These are phyloP conservation scores for Zygothrica quintamaculata DNA, from an alignment of 2,888 invertebrate species.

Conservation along the genomic window DNA sequence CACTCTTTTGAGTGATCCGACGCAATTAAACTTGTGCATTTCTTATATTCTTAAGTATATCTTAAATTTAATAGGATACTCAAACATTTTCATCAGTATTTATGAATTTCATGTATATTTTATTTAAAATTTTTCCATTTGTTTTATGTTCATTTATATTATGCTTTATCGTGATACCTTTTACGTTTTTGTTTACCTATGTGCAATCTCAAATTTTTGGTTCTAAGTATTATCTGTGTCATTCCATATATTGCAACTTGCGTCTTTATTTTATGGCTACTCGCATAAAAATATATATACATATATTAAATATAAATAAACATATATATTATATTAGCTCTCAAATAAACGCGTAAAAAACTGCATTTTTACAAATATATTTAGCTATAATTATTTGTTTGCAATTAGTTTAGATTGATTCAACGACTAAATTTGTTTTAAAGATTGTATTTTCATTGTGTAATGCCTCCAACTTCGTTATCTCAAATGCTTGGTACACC, in stretches of 20 bases:
- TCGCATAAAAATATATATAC: slow-evolving; percentile 61
- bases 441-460: slow-evolving; percentile 89
- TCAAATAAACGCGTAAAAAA: slow-evolving; percentile 74
- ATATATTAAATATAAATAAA: slow-evolving; percentile 59
- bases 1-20: slow-evolving; percentile 39
- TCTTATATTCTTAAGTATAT: slow-evolving; percentile 42
- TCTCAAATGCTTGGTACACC: slow-evolving; percentile 94
- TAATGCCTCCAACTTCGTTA: slow-evolving; percentile 88
- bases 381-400: slow-evolving; percentile 7
- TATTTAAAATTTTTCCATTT: slow-evolving; percentile 23
- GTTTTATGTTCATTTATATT: slow-evolving; percentile 26
- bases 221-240: slow-evolving; percentile 66
- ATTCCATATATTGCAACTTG: slow-evolving; percentile 55
- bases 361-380: slow-evolving; percentile 67
- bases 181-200: slow-evolving; percentile 27
- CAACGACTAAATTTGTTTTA: slow-evolving; percentile 91
- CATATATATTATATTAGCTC: slow-evolving; percentile 59
- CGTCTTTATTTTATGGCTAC: slow-evolving; percentile 20
- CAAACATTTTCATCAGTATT: slow-evolving; percentile 26
- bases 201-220: slow-evolving; percentile 62
- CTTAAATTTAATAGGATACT: slow-evolving; percentile 49
- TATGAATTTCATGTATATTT: slow-evolving; percentile 19
- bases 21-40: slow-evolving; percentile 58
- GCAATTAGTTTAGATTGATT: slow-evolving; percentile 86
- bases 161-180: slow-evolving; percentile 68